Conservation (phyloP, 2,797 vertebrate species). For the Thamnophis elegans region DNA sequence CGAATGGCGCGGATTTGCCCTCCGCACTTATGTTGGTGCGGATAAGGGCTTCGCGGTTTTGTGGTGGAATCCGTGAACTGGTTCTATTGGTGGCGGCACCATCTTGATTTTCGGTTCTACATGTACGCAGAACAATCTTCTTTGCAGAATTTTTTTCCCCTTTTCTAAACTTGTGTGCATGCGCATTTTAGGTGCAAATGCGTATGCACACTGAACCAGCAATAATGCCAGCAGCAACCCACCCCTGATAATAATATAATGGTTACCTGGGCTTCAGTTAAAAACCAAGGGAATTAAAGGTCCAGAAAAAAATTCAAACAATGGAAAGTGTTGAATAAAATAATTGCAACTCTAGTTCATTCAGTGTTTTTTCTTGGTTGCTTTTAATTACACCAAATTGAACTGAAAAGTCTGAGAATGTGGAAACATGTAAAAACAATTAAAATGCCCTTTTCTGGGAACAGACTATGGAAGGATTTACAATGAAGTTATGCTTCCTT, state of each 20-base stretch:
- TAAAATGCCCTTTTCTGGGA: neutral
- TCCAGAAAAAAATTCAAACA: neutral
- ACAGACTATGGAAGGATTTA: neutral
- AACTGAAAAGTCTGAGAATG: neutral
- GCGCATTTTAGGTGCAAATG: too few relatives aligned
- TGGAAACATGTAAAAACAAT: neutral
- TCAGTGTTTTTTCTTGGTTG: neutral
- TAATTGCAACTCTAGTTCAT: neutral
- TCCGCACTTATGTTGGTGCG: too few relatives aligned
- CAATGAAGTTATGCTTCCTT: neutral
- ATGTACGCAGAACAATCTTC: too few relatives aligned
- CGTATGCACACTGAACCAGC: too few relatives aligned
- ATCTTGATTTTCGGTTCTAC: too few relatives aligned
- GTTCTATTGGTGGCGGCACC: too few relatives aligned
- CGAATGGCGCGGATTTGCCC: too few relatives aligned
- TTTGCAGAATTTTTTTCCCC: too few relatives aligned
- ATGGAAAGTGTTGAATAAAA: neutral
- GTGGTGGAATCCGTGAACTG: too few relatives aligned
- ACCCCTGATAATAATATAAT: neutral
- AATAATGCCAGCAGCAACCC: too few relatives aligned
- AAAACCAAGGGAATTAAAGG: neutral
- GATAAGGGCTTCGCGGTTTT: too few relatives aligned
- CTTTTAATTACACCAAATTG: neutral
- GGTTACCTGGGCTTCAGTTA: neutral
- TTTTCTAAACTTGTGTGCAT: too few relatives aligned